These are phyloP conservation scores for Seladonia tumulorum DNA, from an alignment of 2,888 invertebrate species.

Conservation along the genomic window DNA sequence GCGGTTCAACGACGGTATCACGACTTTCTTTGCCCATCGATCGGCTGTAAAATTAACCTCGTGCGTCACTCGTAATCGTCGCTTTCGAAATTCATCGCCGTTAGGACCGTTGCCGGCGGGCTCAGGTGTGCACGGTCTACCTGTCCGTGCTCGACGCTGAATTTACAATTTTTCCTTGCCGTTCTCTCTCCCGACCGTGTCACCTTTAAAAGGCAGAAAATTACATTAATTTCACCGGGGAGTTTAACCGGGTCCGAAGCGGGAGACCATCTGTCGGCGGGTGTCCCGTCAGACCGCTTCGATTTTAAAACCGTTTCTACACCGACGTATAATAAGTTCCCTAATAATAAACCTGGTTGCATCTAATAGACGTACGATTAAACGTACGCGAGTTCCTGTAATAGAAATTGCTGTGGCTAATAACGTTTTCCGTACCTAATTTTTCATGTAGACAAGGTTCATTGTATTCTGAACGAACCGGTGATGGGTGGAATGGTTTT, in stretches of 20 bases:
- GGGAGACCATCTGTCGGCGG: neutral
- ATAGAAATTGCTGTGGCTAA: too few species aligned
- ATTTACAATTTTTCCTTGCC: neutral
- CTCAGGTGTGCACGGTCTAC: neutral
- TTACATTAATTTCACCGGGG: neutral
- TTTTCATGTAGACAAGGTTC: constrained; percentile 97
- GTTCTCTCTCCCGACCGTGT: neutral
- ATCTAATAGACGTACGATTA: too few species aligned
- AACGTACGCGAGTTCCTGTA: too few species aligned
- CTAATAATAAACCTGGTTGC: neutral
- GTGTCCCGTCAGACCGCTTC: neutral
- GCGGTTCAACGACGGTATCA: neutral
- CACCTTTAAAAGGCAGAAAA: neutral
- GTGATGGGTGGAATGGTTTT: constrained; percentile 99
- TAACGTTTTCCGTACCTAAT: too few species aligned
- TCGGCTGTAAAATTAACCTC: constrained; percentile 57
- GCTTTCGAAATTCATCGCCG: constrained; percentile 54
- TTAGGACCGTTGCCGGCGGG: constrained; percentile 12
- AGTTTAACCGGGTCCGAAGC: neutral
- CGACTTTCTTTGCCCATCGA: constrained; percentile 51
- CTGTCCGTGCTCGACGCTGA: neutral
- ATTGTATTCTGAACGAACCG: constrained; percentile 96
- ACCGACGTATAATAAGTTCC: neutral
- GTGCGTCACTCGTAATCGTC: constrained; percentile 46
- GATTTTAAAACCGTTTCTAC: neutral